Percentiles rank a stretch among this genome's conserved stretches.
Evolutionary conservation across 2,113 vertebrate species (phyloP).

Genomic region (Ochotona curzoniae): DNA sequence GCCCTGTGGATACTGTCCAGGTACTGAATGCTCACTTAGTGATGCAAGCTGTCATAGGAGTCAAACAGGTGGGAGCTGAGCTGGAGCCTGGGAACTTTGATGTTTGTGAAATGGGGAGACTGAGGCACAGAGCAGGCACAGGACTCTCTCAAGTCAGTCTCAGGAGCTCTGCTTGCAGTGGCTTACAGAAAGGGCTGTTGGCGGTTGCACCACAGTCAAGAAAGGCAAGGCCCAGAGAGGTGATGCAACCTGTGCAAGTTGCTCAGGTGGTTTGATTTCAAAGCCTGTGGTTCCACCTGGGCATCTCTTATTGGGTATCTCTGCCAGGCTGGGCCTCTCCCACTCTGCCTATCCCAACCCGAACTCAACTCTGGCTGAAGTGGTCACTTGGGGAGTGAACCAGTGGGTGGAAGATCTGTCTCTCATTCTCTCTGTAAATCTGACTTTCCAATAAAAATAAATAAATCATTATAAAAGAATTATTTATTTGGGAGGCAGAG

Average conservation of each 20-base stretch:
- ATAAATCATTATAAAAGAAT: too few species aligned
- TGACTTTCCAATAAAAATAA: too few species aligned
- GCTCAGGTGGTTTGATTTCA: neutral
- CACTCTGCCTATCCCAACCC: neutral
- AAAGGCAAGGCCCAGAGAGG: neutral
- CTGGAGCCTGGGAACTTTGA: neutral
- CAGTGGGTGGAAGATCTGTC: too few species aligned
- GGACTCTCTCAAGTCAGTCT: neutral
- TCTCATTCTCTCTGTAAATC: too few species aligned
- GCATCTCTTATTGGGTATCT: neutral
- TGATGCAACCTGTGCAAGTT: neutral
- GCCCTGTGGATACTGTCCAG: slow-evolving; percentile 95
- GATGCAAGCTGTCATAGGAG: neutral
- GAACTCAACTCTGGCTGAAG: neutral
- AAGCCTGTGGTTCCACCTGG: neutral
- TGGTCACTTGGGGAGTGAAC: too few species aligned
- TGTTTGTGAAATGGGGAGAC: neutral
- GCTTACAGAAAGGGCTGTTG: neutral
- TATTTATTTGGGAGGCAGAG: too few species aligned
- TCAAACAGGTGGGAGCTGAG: neutral
- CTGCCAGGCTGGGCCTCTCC: neutral
- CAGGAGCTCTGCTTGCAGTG: neutral
- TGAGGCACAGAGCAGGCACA: neutral
- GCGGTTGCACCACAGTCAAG: neutral
- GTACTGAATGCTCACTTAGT: slow-evolving; percentile 76